These are phyloP conservation scores for Cephus runcator DNA, from an alignment of 2,888 invertebrate species.

Conservation along the genomic window DNA sequence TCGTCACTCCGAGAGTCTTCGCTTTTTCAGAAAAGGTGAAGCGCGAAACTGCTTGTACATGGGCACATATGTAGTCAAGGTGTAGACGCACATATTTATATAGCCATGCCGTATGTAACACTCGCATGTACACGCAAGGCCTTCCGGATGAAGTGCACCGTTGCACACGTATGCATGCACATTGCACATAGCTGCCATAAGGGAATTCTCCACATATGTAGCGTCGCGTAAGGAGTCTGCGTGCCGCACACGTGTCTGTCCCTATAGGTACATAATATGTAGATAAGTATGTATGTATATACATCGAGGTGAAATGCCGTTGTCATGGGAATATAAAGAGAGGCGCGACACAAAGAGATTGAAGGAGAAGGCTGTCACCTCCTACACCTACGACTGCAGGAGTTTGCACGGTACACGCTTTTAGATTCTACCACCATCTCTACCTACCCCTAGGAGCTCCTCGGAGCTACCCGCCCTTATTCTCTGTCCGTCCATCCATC, in stretches of 20 bases:
- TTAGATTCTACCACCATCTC: conserved; percentile 27
- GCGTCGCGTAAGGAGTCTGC: not conserved
- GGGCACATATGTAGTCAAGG: no score
- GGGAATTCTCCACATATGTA: not conserved
- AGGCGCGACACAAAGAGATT: conserved; percentile 23
- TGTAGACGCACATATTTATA: not conserved
- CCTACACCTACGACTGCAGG: conserved; percentile 19
- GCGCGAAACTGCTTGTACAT: not conserved
- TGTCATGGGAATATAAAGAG: conserved; percentile 47
- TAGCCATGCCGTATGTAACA: not conserved
- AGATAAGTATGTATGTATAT: not conserved
- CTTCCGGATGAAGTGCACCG: not conserved
- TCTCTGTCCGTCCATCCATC: conserved; percentile 10
- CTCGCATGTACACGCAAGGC: not conserved
- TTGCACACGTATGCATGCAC: not conserved
- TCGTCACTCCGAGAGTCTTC: not conserved
- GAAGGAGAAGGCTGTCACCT: conserved; percentile 49
- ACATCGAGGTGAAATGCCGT: conserved; percentile 24
- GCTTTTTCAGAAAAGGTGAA: not conserved
- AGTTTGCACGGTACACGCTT: conserved; percentile 26
- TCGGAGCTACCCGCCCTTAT: conserved; percentile 14
- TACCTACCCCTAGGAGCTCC: conserved; percentile 14
- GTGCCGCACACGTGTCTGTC: not conserved
- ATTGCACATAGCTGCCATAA: not conserved
- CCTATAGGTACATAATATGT: not conserved